Evolutionary conservation across 2,113 vertebrate genomes (phyloP).

Genomic region (Charina bottae): DNA sequence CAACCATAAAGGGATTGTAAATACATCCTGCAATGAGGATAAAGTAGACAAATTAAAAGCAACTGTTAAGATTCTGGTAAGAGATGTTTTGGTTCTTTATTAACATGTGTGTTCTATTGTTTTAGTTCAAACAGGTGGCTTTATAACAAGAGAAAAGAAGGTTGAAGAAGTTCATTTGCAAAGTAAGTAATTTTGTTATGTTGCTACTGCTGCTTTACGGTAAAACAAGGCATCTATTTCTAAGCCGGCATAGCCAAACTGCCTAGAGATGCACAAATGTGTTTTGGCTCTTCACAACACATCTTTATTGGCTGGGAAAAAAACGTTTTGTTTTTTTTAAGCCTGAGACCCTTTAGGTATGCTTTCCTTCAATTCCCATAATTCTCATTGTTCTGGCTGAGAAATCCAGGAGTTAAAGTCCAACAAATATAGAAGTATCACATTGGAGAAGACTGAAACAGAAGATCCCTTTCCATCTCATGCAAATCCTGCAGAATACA

Average conservation of each 20-base stretch:
- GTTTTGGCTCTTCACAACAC: not conserved
- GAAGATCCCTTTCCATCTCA: not conserved
- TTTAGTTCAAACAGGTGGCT: slow-evolving; percentile 79
- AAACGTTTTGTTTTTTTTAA: not conserved
- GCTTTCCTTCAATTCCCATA: not conserved
- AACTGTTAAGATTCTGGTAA: not conserved
- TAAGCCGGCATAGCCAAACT: not conserved
- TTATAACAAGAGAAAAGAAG: slow-evolving; percentile 71
- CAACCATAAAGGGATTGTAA: not conserved
- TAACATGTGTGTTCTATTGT: slow-evolving; percentile 48
- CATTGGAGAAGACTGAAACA: not conserved
- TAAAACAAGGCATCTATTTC: not conserved
- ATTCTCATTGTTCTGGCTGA: not conserved
- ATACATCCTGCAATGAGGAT: not conserved
- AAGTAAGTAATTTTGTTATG: slow-evolving; percentile 70
- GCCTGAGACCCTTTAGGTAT: not conserved
- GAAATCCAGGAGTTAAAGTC: not conserved
- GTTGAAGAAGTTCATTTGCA: slow-evolving; percentile 71
- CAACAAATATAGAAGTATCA: not conserved
- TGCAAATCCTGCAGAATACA: not conserved
- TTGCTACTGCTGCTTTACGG: not conserved
- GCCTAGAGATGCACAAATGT: not conserved
- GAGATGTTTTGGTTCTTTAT: slow-evolving; percentile 28
- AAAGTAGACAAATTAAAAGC: not conserved
- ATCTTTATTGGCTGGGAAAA: not conserved